Evolutionary conservation across 2,113 vertebrate species (phyloP).

Genomic region (Ictidomys tridecemlineatus): DNA sequence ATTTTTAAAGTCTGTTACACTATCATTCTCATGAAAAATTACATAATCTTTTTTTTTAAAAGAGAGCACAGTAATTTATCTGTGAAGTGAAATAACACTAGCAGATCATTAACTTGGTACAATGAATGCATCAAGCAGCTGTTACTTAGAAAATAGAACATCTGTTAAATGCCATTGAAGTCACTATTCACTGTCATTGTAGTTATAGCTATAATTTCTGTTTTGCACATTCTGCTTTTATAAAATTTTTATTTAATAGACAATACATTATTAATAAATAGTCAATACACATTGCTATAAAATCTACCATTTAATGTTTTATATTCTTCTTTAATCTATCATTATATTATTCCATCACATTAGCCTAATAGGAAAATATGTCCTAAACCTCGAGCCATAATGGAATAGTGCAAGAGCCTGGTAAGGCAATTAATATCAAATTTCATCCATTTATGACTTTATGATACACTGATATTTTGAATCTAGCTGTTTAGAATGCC

Average conservation of each 20-base stretch:
- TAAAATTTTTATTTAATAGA: conserved; percentile 62
- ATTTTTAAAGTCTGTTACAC: conserved; percentile 74
- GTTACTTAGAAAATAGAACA: conserved; percentile 79
- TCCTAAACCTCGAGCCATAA: conserved; percentile 8
- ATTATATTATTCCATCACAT: conserved; percentile 66
- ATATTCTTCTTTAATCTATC: conserved; percentile 56
- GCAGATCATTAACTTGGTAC: conserved; percentile 82
- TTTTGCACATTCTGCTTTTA: conserved; percentile 56
- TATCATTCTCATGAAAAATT: conserved; percentile 78
- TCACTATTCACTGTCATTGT: conserved; percentile 79
- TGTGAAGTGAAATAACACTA: conserved; percentile 81
- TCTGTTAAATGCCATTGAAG: conserved; percentile 69
- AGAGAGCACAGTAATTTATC: conserved; percentile 73
- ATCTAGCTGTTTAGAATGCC: neutral
- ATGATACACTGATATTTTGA: conserved; percentile 22
- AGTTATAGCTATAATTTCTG: conserved; percentile 74
- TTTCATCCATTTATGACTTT: conserved; percentile 30
- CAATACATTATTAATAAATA: conserved; percentile 67
- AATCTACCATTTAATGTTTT: conserved; percentile 66
- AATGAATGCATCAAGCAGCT: conserved; percentile 71
- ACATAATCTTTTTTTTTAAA: conserved; percentile 62
- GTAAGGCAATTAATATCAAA: conserved; percentile 36
- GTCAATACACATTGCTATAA: conserved; percentile 64
- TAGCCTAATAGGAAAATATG: conserved; percentile 67
- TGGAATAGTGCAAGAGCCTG: neutral